Evolutionary conservation across 2,888 invertebrate species (phyloP).

Genomic region (Rhodophaea formosa): DNA sequence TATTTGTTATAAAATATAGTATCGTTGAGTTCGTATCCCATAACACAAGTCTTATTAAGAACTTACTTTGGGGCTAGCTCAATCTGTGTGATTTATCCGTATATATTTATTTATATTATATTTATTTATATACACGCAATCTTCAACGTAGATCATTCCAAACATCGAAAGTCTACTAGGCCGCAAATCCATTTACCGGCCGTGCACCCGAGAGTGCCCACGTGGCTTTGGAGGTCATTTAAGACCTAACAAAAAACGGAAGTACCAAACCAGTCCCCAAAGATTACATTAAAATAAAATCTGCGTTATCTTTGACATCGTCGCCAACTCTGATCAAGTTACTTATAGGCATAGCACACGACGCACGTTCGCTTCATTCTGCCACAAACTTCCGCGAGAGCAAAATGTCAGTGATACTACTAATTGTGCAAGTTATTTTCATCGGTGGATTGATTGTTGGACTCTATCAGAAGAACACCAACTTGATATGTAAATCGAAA

Average conservation of each 20-base stretch:
- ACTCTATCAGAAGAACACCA: conserved; percentile 66
- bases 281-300: neutral
- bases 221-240: conserved; percentile 6
- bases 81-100: too few species aligned
- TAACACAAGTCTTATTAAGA: too few species aligned
- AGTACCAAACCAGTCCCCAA: conserved; percentile 22
- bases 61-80: too few species aligned
- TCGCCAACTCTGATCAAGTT: too few species aligned
- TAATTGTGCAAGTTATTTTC: conserved; percentile 43
- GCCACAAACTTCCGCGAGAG: neutral
- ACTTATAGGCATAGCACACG: too few species aligned
- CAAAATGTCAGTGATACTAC: conserved; percentile 42
- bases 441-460: conserved; percentile 52
- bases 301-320: neutral
- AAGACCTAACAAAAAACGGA: conserved; percentile 31
- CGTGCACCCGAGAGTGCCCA: conserved; percentile 1
- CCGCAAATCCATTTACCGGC: neutral
- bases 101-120: too few species aligned
- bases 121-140: too few species aligned
- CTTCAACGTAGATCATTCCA: neutral
- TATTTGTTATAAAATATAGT: too few species aligned
- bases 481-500: conserved; percentile 64
- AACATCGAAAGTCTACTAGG: conserved; percentile 4
- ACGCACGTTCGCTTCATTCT: neutral
- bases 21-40: too few species aligned